Conservation (phyloP, 2,888 invertebrate genomes). For the Oeneis ivallda region DNA sequence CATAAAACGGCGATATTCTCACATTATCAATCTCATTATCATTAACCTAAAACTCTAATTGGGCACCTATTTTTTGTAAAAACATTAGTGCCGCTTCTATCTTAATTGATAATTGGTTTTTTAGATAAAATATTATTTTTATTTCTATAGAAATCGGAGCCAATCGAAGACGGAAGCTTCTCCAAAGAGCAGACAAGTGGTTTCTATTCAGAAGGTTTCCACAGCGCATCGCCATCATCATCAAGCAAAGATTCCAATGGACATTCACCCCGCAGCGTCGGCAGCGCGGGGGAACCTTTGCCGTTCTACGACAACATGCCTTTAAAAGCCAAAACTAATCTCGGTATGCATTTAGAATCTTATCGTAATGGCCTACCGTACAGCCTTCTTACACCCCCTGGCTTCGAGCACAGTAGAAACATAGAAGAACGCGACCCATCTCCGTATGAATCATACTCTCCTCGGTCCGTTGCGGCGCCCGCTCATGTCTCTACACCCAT, state of each 20-base stretch:
- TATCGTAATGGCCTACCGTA: conserved; percentile 77
- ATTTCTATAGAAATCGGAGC: conserved; percentile 82
- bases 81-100: not conserved
- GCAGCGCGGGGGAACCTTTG: conserved; percentile 65
- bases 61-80: conserved; percentile 14
- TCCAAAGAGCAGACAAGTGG: conserved; percentile 82
- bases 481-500: conserved; percentile 67
- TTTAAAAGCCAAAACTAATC: conserved; percentile 71
- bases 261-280: conserved; percentile 74
- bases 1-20: conserved; percentile 30
- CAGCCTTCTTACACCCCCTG: conserved; percentile 83
- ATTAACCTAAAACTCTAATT: conserved; percentile 31
- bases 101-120: not conserved
- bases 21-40: conserved; percentile 29
- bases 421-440: conserved; percentile 63
- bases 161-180: conserved; percentile 69
- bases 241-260: conserved; percentile 79
- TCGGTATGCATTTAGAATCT: conserved; percentile 69
- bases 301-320: conserved; percentile 69
- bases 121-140: conserved; percentile 15
- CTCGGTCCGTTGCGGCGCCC: conserved; percentile 59
- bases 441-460: conserved; percentile 64
- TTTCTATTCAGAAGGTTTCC: conserved; percentile 83
- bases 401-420: conserved; percentile 66
- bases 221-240: conserved; percentile 82